Evolutionary conservation across 2,797 vertebrate species (phyloP), one percentile per base, ranked within the genome.

Genomic region (Coendou prehensilis): DNA sequence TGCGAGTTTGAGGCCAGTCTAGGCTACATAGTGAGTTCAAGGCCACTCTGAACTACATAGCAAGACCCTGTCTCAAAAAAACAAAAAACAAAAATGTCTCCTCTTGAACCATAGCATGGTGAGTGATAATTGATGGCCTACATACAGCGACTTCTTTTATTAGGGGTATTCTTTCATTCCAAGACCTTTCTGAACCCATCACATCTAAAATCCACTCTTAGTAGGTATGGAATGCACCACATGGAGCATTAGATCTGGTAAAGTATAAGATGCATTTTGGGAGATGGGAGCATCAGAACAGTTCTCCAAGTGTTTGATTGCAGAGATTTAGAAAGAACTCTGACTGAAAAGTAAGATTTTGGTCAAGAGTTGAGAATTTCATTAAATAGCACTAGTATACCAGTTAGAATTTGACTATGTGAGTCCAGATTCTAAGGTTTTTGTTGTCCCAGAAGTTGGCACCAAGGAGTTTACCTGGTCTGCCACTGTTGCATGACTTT

Each of bases 241-340:
- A 45, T 15, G 30, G 76, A 89, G 37, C 37, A n/a, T 93, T 87
- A 81, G 75, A 41, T 47, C n/a, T 95, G 59, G n/a, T 84, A 45
- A 93, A 92, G 20, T 91, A 9, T 73, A 47, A 89, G n/a, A 54
- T 83, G 20, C 26, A 4, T 76, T 94, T 50, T 91, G 52, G 37
- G 28, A 91, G 64, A 47, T 86, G 2, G 50, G 61, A 83, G 23
- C 9, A 26, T 87, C 47, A 95, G 64, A 87, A 73, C 47, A 78
- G 86, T 73, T 94, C 30, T 87, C 20, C 20, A 76, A 20, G 22
- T 85, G 28, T 33, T 79, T 93, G 71, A n/a, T 79, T 37, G 28
- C 37, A 91, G 23, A 81, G 69, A 88, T 92, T 87, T 90, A 87
- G 75, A 71, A 92, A 94, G 59, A 94, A 73, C 61, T 87, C 37